Evolutionary conservation across 2,888 invertebrate genomes (phyloP).

Genomic region (Syritta pipiens): DNA sequence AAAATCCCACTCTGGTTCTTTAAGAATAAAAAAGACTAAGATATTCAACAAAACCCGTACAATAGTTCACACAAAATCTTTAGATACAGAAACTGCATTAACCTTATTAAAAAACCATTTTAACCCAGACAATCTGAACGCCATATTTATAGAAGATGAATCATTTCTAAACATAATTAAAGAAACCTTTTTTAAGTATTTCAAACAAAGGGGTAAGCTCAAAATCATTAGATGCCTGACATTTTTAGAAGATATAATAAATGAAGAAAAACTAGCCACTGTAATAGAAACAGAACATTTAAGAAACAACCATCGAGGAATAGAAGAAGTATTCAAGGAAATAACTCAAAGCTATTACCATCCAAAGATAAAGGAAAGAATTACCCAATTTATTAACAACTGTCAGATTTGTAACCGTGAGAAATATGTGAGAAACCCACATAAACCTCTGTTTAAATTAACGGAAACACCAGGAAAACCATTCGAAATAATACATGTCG

Average conservation of each 20-base stretch:
- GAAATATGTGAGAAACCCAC: conserved; percentile 19
- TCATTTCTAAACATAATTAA: background rate
- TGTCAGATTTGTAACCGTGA: conserved; percentile 36
- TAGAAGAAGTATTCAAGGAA: background rate
- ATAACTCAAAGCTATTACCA: background rate
- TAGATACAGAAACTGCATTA: background rate
- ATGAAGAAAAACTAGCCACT: background rate
- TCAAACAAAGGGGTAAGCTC: background rate
- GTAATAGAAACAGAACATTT: background rate
- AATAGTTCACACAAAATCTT: background rate
- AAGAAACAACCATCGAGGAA: background rate
- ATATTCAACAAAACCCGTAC: background rate
- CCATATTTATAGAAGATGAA: background rate
- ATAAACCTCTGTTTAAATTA: conserved; percentile 2
- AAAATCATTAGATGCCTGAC: background rate
- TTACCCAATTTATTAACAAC: background rate
- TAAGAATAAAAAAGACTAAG: background rate
- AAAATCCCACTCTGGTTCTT: background rate
- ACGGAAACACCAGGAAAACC: conserved; percentile 10
- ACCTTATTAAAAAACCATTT: background rate
- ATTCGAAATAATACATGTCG: conserved; percentile 11
- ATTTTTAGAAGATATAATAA: background rate
- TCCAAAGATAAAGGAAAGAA: background rate
- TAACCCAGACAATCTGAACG: background rate
- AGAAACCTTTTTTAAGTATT: background rate